These are phyloP conservation scores for Glaucopsyche alexis DNA, from an alignment of 2,888 invertebrate genomes.

Conservation along the genomic window DNA sequence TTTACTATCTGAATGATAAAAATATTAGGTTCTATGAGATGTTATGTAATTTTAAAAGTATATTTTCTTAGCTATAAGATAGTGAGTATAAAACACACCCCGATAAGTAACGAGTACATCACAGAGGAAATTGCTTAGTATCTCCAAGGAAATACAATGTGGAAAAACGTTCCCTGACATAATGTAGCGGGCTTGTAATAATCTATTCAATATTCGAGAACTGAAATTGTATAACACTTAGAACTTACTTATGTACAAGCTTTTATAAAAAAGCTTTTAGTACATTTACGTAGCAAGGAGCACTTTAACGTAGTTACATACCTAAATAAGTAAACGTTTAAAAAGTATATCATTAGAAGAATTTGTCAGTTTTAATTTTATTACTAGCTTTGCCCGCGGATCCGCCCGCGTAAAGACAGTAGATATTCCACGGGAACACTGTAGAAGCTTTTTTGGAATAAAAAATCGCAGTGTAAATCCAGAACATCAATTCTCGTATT, in stretches of 20 bases:
- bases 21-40: neutral
- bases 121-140: constrained; percentile 75
- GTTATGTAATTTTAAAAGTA: neutral
- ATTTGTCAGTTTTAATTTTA: neutral
- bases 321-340: neutral
- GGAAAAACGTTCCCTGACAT: constrained; percentile 56
- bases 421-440: too few relatives aligned
- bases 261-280: neutral
- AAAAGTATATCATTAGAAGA: neutral
- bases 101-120: constrained; percentile 60
- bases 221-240: neutral
- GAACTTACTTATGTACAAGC: neutral
- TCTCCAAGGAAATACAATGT: constrained; percentile 73
- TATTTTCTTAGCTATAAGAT: constrained; percentile 2
- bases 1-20: too few relatives aligned
- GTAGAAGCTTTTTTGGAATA: too few relatives aligned
- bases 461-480: too few relatives aligned
- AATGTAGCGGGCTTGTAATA: constrained; percentile 27
- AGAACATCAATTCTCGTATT: too few relatives aligned
- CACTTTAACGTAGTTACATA: too few relatives aligned
- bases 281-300: neutral
- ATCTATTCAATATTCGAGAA: constrained; percentile 28
- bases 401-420: too few relatives aligned
- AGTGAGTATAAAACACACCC: constrained; percentile 41
- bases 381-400: too few relatives aligned